phyloP scores from a whole-genome alignment of 2,797 vertebrate species.

The Iguana delicatissima region DNA sequence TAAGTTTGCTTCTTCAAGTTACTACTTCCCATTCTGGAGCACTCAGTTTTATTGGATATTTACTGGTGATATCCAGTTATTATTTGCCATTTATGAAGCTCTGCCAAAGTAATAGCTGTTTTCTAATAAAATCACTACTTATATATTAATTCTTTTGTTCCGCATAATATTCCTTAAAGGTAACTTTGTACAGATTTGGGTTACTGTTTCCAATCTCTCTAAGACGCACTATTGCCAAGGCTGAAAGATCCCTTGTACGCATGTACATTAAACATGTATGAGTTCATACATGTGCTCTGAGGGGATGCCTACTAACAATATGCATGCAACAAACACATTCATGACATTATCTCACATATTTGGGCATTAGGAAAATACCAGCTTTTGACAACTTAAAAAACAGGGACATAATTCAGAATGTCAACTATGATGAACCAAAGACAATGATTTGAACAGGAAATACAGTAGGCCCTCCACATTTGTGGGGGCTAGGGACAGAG shows the following conservation, averaged over 20 bases:
- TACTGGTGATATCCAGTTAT: not conserved
- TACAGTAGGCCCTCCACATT: no score
- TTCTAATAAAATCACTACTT: no score
- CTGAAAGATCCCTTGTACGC: no score
- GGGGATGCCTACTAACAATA: not conserved
- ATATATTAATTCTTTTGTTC: no score
- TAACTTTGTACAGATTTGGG: no score
- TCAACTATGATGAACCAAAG: not conserved
- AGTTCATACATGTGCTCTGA: not conserved
- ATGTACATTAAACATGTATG: not conserved
- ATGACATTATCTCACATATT: not conserved
- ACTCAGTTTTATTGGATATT: no score
- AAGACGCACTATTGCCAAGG: no score
- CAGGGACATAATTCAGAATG: not conserved
- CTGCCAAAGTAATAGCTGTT: no score
- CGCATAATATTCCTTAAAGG: no score
- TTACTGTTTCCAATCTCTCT: no score
- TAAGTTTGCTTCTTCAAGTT: not conserved
- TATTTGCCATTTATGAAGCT: not conserved
- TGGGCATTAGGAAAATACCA: conserved; percentile 1
- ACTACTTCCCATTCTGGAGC: no score
- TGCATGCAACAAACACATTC: not conserved
- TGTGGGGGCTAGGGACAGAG: no score
- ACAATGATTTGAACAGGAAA: conserved; percentile 3
- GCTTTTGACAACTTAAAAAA: conserved; percentile 1